Evolutionary conservation across 2,888 invertebrate genomes (phyloP).

Genomic region (Latrodectus elegans): DNA sequence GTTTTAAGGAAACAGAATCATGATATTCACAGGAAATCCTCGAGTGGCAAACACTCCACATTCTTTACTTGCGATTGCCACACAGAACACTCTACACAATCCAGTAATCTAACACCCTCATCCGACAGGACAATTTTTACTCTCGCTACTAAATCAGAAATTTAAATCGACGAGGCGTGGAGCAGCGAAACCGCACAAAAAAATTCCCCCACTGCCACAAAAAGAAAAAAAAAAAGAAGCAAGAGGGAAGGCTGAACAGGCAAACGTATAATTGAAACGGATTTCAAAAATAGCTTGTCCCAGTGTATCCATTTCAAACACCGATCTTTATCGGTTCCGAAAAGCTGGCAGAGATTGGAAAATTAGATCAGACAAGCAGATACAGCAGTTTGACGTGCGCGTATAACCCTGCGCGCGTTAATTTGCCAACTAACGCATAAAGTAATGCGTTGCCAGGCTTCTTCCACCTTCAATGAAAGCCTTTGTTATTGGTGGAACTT

Average conservation of each 20-base stretch:
- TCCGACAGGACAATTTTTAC: constrained; percentile 5
- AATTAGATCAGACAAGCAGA: constrained; percentile 33
- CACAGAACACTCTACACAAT: too few species aligned
- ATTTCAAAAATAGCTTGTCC: constrained; percentile 51
- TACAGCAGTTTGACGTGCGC: constrained; percentile 40
- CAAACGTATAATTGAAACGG: constrained; percentile 52
- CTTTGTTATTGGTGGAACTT: constrained; percentile 23
- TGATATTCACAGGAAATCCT: too few species aligned
- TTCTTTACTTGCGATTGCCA: too few species aligned
- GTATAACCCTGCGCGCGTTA: constrained; percentile 17
- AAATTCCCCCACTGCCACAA: not conserved
- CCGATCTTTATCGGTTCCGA: constrained; percentile 48
- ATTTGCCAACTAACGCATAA: constrained; percentile 28
- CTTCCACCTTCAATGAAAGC: not conserved
- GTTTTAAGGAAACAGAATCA: too few species aligned
- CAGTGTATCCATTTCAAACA: constrained; percentile 53
- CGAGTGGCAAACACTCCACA: too few species aligned
- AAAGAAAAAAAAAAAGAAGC: not conserved
- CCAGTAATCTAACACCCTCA: not conserved
- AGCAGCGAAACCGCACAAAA: not conserved
- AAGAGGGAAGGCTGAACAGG: constrained; percentile 1
- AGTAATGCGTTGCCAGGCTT: constrained; percentile 9
- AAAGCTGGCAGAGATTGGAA: constrained; percentile 14
- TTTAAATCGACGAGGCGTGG: constrained; percentile 46
- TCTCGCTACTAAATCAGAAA: constrained; percentile 50